A percentile compares a stretch with the other conserved stretches of the same genome.
These are phyloP conservation scores for Gila robusta DNA, from an alignment of 2,797 vertebrate species.

Conservation along the genomic window DNA sequence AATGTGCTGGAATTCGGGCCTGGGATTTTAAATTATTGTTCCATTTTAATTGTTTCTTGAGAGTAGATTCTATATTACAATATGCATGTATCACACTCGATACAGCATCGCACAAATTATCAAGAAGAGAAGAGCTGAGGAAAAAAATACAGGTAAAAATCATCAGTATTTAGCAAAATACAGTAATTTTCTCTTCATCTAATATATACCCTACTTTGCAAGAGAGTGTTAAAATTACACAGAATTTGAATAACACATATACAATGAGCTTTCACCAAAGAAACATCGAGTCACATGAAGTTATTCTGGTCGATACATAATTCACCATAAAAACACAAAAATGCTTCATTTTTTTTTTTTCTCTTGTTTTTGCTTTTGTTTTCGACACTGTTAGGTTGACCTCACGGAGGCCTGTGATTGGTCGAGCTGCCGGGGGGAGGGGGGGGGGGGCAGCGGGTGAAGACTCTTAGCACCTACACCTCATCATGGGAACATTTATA, in stretches of 20 bases:
- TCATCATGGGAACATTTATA: constrained; percentile 54
- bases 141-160: constrained; percentile 78
- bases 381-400: constrained; percentile 67
- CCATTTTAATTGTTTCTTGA: constrained; percentile 32
- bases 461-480: constrained; percentile 69
- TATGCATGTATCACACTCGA: constrained; percentile 55
- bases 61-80: constrained; percentile 60
- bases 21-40: constrained; percentile 23
- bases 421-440: constrained; percentile 60
- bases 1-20: constrained; percentile 34
- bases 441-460: constrained; percentile 56
- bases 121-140: constrained; percentile 49
- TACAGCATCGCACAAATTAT: constrained; percentile 51
- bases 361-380: constrained; percentile 33
- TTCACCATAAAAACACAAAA: constrained; percentile 61
- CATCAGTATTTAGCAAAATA: constrained; percentile 83
- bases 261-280: constrained; percentile 80
- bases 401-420: constrained; percentile 81
- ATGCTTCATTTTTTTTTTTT: constrained; percentile 29
- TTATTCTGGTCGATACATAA: constrained; percentile 72
- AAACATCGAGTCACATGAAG: constrained; percentile 78
- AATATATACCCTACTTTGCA: constrained; percentile 83
- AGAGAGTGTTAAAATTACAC: constrained; percentile 72
- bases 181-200: constrained; percentile 76
- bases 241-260: constrained; percentile 77